These are phyloP conservation scores for Euura saliciscinereae DNA, from an alignment of 1,140 invertebrate genomes.

Conservation along the genomic window DNA sequence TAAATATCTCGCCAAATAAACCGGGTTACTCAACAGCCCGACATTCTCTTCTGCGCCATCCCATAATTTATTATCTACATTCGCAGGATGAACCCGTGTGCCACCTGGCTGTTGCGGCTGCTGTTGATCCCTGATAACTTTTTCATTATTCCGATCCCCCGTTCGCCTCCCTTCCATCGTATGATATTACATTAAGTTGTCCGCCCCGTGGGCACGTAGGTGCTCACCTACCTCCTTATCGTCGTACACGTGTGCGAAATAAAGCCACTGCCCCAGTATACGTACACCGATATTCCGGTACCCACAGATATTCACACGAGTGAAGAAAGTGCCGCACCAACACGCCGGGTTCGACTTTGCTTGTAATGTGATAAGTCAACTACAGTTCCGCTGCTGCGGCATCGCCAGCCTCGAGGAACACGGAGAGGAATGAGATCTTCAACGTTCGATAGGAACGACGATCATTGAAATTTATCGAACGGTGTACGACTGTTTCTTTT, in stretches of 20 bases:
- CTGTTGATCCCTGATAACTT: conserved; percentile 1
- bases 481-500: too few relatives aligned
- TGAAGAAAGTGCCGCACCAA: too few relatives aligned
- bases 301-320: background rate
- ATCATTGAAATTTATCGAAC: conserved; percentile 3
- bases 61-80: conserved; percentile 4
- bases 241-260: background rate
- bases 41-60: background rate
- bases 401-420: too few relatives aligned
- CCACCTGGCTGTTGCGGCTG: background rate
- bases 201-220: background rate
- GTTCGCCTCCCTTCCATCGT: background rate
- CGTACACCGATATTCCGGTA: background rate
- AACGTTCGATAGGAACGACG: background rate
- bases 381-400: too few relatives aligned
- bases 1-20: background rate
- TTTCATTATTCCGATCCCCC: background rate
- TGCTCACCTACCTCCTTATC: background rate
- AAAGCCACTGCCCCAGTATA: background rate
- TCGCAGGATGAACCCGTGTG: background rate
- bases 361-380: too few relatives aligned
- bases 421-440: background rate
- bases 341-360: too few relatives aligned
- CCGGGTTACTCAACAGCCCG: background rate
- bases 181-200: background rate